Conservation (phyloP, 2,888 invertebrate genomes). For the Leptura quadrifasciata region DNA sequence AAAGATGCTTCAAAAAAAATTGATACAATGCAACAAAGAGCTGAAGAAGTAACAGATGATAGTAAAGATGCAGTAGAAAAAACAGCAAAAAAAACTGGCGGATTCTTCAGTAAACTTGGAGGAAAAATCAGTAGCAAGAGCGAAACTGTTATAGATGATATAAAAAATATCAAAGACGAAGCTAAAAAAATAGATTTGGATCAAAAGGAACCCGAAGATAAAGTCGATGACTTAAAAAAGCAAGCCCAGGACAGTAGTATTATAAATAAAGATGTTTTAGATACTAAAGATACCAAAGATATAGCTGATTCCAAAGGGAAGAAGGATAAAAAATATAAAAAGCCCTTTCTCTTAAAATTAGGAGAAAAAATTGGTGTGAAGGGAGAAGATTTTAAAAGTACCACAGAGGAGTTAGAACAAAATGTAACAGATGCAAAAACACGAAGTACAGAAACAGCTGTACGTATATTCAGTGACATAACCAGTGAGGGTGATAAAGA, state of each 20-base stretch:
- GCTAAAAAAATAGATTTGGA: not conserved
- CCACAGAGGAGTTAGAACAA: not conserved
- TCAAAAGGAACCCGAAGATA: not conserved
- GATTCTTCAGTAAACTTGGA: slow-evolving; percentile 56
- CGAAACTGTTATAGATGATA: slow-evolving; percentile 40
- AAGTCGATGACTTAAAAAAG: not conserved
- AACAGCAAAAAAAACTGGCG: slow-evolving; percentile 49
- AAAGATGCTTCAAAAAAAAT: slow-evolving; percentile 6
- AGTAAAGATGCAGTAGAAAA: slow-evolving; percentile 38
- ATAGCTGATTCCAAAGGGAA: slow-evolving; percentile 43
- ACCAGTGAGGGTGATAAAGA: not conserved
- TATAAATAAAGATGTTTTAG: not conserved
- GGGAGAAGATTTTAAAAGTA: slow-evolving; percentile 33
- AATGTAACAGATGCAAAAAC: not conserved
- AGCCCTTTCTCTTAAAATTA: slow-evolving; percentile 39
- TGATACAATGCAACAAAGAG: not conserved
- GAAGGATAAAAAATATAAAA: slow-evolving; percentile 41
- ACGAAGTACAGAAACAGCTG: not conserved
- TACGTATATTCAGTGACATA: not conserved
- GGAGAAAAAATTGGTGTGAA: slow-evolving; percentile 50
- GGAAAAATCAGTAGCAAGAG: slow-evolving; percentile 49
- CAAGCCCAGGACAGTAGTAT: not conserved
- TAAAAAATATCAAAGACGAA: not conserved
- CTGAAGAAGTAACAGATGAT: slow-evolving; percentile 20
- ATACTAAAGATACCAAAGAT: slow-evolving; percentile 17